These are phyloP conservation scores for Rhogogaster chlorosoma DNA, from an alignment of 2,888 invertebrate genomes.

Conservation along the genomic window DNA sequence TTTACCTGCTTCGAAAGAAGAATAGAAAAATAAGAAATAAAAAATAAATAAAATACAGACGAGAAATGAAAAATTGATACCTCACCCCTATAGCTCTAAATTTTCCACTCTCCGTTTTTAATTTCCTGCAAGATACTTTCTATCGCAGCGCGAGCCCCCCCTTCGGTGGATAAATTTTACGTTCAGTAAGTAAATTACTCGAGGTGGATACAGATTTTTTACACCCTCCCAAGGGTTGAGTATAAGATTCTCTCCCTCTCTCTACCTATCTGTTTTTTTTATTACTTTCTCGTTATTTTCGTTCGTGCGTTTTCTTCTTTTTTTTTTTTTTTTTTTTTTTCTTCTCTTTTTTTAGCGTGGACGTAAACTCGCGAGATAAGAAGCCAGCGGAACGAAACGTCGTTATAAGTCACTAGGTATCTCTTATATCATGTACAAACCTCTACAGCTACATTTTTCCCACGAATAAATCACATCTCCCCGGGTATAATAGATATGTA, in stretches of 20 bases:
- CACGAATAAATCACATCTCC: background rate
- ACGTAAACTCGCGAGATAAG: constrained; percentile 20
- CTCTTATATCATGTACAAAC: background rate
- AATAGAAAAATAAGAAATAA: background rate
- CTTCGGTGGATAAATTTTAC: constrained; percentile 13
- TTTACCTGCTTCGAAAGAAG: background rate
- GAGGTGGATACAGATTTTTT: background rate
- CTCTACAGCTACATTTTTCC: background rate
- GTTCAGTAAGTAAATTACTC: constrained; percentile 7
- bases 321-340: background rate
- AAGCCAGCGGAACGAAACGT: background rate
- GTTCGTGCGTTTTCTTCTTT: too few relatives aligned
- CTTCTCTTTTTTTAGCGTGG: background rate
- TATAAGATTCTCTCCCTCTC: background rate
- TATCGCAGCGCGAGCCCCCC: background rate
- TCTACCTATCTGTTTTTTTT: background rate
- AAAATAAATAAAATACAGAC: too few relatives aligned
- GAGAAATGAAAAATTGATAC: background rate
- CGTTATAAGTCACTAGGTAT: background rate
- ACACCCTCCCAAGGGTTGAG: constrained; percentile 12
- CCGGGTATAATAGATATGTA: background rate
- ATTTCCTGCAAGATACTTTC: constrained; percentile 5
- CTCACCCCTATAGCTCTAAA: background rate
- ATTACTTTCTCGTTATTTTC: background rate
- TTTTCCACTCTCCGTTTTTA: constrained; percentile 21